Percentiles rank a stretch among this genome's conserved stretches.
These are phyloP conservation scores for Muraenolepis orangiensis DNA, from an alignment of 2,797 vertebrate genomes.

Conservation along the genomic window DNA sequence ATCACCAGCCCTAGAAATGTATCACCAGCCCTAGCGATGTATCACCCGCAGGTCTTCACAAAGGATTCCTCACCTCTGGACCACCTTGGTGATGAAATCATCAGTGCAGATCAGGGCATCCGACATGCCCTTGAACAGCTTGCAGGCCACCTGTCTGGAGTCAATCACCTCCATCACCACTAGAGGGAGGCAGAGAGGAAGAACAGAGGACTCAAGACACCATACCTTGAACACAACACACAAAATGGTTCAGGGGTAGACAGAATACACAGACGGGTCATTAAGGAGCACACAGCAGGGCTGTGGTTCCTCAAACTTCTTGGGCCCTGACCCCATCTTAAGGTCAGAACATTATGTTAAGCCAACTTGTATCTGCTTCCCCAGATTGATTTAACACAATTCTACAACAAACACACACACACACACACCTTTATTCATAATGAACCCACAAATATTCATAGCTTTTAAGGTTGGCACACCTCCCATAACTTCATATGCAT, in stretches of 20 bases:
- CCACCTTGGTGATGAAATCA: conserved; percentile 98
- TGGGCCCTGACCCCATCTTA: too few relatives aligned
- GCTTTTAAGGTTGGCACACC: background rate
- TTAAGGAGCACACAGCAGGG: background rate
- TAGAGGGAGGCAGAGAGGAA: conserved; percentile 44
- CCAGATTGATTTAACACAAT: background rate
- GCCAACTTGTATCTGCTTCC: background rate
- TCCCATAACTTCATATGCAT: too few relatives aligned
- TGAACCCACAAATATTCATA: too few relatives aligned
- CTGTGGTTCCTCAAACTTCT: too few relatives aligned
- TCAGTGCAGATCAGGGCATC: conserved; percentile 98
- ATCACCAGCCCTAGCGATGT: background rate
- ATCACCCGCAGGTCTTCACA: background rate
- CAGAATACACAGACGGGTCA: background rate
- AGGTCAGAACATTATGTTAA: background rate
- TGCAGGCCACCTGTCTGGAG: conserved; percentile 92
- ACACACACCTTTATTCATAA: too few relatives aligned
- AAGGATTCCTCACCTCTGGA: conserved; percentile 82
- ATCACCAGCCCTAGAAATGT: background rate
- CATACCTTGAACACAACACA: background rate
- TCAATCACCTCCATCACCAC: conserved; percentile 99
- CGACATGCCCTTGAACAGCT: conserved; percentile 94
- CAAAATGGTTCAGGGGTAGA: background rate
- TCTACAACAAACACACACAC: background rate
- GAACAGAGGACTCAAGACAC: background rate